Evolutionary conservation across 2,888 invertebrate species (phyloP), one percentile per base, ranked within the genome.

Genomic region (Blastobasis adustella): DNA sequence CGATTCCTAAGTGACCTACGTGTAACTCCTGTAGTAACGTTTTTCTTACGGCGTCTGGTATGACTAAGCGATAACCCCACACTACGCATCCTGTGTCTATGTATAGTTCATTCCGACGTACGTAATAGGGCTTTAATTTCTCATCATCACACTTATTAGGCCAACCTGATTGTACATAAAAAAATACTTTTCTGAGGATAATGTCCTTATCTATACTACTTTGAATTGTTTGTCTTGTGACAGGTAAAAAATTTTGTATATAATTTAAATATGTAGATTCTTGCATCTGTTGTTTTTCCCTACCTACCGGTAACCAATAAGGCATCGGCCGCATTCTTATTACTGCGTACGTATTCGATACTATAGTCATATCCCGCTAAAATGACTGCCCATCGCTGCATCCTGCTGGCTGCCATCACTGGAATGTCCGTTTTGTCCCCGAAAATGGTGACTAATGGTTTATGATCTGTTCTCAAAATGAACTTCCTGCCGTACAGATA

Each of bases 361-460:
- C 41, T 8, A 23, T 41, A 52, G n/a, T 52, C 36, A 39, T 49
- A 56, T 0, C 49, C 55, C 6, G 52, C n/a, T 7, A 56, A 41
- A 10, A 52, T 38, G 8, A 53, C 45, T 5, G 54, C 54, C 53
- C 53, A 55, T 9, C 54, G 47, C 8, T 53, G 53, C 39, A 55
- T 4, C n/a, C 56, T 48, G 7, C 49, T 50, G 6, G 59, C 58
- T 0, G 57, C 59, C 55, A 57, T 61, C 2, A 49, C 39, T 9
- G 55, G 53, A 9, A 57, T 52, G 10, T 55, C 60, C 6, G 36
- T 39, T 44, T 61, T 58, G 37, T 47, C 10, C 0, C 58, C 59
- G 49, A 61, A 59, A 46, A 61, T 58, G 4, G 50, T 36, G 1
- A 53, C 50, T 7, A 59, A 43, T 5, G 56, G 59, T 42, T 55